Percentiles rank a stretch among this genome's conserved stretches.
These are phyloP conservation scores for Arrhopalites spinosus DNA, from an alignment of 2,888 invertebrate species.

Conservation along the genomic window DNA sequence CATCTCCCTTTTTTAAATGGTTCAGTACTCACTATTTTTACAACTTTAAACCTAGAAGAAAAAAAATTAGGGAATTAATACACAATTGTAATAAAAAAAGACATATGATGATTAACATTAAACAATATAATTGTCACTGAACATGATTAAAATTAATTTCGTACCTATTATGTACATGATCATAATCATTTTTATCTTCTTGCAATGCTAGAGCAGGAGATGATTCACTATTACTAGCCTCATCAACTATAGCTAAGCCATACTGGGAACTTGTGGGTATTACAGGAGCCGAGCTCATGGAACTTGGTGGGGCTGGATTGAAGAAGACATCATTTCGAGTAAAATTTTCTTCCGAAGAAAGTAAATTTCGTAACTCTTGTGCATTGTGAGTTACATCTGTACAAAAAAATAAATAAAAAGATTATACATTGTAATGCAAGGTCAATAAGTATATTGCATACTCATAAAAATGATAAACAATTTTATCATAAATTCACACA, in stretches of 20 bases:
- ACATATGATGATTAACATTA: too few species aligned
- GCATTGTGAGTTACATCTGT: conserved; percentile 49
- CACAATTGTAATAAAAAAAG: too few species aligned
- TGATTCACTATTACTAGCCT: conserved; percentile 34
- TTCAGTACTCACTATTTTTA: conserved; percentile 92
- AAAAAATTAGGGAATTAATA: too few species aligned
- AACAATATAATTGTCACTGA: too few species aligned
- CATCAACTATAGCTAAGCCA: conserved; percentile 78
- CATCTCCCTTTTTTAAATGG: conserved; percentile 90
- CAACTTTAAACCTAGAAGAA: conserved; percentile 77
- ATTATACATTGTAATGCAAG: conserved; percentile 2
- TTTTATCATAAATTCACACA: too few species aligned
- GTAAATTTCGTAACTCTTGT: conserved; percentile 48
- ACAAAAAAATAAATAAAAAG: conserved; percentile 15
- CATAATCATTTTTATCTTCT: conserved; percentile 48
- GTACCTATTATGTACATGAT: conserved; percentile 47
- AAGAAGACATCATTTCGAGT: conserved; percentile 82
- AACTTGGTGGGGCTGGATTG: conserved; percentile 66
- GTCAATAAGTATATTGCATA: neutral
- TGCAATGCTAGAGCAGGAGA: conserved; percentile 18
- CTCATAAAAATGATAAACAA: neutral
- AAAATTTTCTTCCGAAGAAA: conserved; percentile 72
- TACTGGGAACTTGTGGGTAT: conserved; percentile 76
- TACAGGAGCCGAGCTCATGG: conserved; percentile 77
- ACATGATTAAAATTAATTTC: too few species aligned